These are phyloP conservation scores for Phrynocephalus forsythii DNA, from an alignment of 2,797 vertebrate genomes.

Conservation along the genomic window DNA sequence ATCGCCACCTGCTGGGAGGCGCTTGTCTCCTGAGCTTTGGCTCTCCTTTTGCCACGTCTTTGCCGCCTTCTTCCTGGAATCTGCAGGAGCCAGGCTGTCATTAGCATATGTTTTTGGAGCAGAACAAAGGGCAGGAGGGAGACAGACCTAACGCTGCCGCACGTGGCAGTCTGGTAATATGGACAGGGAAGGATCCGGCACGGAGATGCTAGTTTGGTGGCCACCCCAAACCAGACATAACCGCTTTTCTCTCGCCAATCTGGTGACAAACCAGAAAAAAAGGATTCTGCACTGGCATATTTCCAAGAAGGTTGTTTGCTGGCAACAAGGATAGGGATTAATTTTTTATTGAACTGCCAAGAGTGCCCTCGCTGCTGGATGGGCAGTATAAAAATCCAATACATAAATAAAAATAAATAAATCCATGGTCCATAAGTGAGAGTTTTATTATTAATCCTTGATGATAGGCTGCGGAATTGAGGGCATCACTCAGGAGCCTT, in stretches of 20 bases:
- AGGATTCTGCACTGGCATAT: too few relatives aligned
- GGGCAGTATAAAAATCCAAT: too few relatives aligned
- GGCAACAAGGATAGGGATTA: background rate
- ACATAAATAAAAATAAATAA: too few relatives aligned
- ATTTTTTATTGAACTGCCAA: too few relatives aligned
- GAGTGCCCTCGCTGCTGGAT: too few relatives aligned
- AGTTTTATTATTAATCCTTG: background rate
- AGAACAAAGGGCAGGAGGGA: background rate
- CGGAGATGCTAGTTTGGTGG: background rate
- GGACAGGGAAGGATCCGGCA: background rate
- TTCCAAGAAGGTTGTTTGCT: background rate
- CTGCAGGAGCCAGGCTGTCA: background rate
- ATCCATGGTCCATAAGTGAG: background rate
- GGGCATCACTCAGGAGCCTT: background rate
- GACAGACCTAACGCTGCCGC: too few relatives aligned
- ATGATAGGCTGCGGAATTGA: background rate
- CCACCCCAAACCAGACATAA: too few relatives aligned
- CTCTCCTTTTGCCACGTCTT: background rate
- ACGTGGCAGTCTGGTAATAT: background rate
- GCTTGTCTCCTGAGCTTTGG: too few relatives aligned
- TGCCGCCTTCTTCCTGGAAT: background rate
- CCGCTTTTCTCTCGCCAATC: background rate
- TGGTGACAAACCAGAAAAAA: background rate
- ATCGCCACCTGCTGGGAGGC: conserved; percentile 8
- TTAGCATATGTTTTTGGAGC: too few relatives aligned